Conservation (phyloP, 2,888 invertebrate genomes). For the Myathropa florea region DNA sequence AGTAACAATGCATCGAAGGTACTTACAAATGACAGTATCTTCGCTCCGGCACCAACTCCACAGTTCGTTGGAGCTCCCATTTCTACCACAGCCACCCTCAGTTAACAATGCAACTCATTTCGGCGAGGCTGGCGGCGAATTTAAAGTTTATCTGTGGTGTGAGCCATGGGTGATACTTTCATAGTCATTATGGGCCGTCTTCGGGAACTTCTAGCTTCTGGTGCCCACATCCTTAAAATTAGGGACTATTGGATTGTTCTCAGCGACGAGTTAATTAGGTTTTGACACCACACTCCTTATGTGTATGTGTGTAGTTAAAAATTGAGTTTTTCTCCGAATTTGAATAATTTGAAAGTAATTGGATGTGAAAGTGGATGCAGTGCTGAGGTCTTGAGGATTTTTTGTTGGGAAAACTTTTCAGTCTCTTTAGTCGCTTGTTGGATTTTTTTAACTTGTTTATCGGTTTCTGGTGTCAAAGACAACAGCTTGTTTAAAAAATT, state of each 20-base stretch:
- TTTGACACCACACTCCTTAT: not conserved
- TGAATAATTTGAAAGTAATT: not conserved
- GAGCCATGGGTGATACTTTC: not conserved
- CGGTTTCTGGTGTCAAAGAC: not conserved
- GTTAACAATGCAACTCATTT: constrained; percentile 20
- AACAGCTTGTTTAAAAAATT: not conserved
- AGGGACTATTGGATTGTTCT: not conserved
- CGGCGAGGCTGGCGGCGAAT: not conserved
- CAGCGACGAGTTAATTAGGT: not conserved
- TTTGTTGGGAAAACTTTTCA: not conserved
- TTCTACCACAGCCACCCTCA: not conserved
- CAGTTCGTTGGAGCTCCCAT: not conserved
- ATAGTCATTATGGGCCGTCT: not conserved
- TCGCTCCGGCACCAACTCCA: constrained; percentile 13
- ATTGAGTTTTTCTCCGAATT: not conserved
- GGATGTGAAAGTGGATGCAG: not conserved
- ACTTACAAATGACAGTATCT: constrained; percentile 11
- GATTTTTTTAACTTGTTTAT: not conserved
- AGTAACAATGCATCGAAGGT: constrained; percentile 15
- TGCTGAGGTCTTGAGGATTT: not conserved
- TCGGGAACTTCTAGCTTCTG: not conserved
- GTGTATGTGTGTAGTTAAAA: not conserved
- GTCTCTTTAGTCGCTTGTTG: not conserved
- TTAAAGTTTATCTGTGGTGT: not conserved
- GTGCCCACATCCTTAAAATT: not conserved